A percentile compares a stretch with the other conserved stretches of the same genome.
phyloP scores from a whole-genome alignment of 2,113 vertebrate species.

The Neolamprologus caudopunctatus region DNA sequence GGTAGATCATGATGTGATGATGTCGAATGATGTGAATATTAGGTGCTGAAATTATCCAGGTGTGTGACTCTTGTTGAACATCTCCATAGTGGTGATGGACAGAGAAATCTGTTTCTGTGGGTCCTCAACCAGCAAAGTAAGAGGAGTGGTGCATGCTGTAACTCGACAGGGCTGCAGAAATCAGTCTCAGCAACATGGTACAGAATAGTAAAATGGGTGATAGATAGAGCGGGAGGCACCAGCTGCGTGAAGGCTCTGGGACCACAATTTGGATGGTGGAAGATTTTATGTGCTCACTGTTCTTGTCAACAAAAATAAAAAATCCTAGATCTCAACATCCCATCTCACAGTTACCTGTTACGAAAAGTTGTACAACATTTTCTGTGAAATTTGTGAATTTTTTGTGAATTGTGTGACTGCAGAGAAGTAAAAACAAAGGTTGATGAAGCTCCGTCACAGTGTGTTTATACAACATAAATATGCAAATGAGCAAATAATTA shows the following conservation, averaged over 20 bases:
- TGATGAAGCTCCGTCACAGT: neutral
- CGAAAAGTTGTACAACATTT: neutral
- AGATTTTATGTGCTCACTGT: neutral
- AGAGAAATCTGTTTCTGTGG: conserved; percentile 1
- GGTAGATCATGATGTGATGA: neutral
- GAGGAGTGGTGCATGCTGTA: conserved; percentile 28
- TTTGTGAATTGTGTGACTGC: neutral
- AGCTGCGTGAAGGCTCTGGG: neutral
- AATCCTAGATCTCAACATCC: neutral
- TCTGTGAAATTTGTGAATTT: neutral
- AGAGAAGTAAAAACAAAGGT: neutral
- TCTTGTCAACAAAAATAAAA: neutral
- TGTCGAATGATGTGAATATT: neutral
- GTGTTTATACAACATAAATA: conserved; percentile 37
- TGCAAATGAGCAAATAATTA: conserved; percentile 56
- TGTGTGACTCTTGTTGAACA: conserved; percentile 2
- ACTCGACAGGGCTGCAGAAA: conserved; percentile 21
- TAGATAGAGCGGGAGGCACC: neutral
- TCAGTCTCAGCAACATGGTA: neutral
- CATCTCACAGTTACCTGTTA: neutral
- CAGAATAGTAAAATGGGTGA: neutral
- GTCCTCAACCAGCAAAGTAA: neutral
- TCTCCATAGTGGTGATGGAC: conserved; percentile 16
- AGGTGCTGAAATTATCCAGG: neutral
- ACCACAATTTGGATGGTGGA: neutral